Percentiles rank a stretch among this genome's conserved stretches.
phyloP scores from a whole-genome alignment of 2,888 invertebrate species.

The Epirrhoe tristata region DNA sequence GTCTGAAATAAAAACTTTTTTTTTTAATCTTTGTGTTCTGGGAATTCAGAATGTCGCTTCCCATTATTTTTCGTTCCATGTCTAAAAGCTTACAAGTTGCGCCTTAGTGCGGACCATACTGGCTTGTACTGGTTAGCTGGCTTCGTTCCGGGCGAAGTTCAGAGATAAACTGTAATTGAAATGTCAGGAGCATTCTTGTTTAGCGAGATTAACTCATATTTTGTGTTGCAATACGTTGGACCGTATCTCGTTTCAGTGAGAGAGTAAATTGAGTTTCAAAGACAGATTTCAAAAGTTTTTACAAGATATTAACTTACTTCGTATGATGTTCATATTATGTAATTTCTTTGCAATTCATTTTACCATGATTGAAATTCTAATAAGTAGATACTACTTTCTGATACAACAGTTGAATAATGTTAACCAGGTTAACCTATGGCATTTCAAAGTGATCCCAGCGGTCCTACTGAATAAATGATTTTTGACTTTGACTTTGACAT shows the following conservation, averaged over 20 bases:
- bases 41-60: no score
- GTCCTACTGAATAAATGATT: no score
- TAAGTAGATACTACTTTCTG: no score
- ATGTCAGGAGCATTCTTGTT: conserved; percentile 68
- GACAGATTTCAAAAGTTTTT: conserved; percentile 5
- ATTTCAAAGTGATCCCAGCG: no score
- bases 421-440: no score
- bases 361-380: no score
- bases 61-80: not conserved
- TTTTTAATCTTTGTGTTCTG: not conserved
- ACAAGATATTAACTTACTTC: not conserved
- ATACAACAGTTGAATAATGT: no score
- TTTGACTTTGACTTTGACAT: no score
- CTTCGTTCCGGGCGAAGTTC: conserved; percentile 50
- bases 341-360: not conserved
- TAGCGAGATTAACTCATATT: conserved; percentile 46
- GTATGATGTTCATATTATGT: not conserved
- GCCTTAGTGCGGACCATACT: conserved; percentile 11
- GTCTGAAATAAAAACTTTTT: no score
- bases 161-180: conserved; percentile 74
- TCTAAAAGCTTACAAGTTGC: conserved; percentile 1
- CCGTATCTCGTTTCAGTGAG: conserved; percentile 24
- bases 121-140: conserved; percentile 28
- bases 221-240: conserved; percentile 43
- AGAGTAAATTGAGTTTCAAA: conserved; percentile 29